Percentiles rank a stretch among this genome's conserved stretches.
Evolutionary conservation across 2,888 invertebrate genomes (phyloP).

Genomic region (Keiferia lycopersicella): DNA sequence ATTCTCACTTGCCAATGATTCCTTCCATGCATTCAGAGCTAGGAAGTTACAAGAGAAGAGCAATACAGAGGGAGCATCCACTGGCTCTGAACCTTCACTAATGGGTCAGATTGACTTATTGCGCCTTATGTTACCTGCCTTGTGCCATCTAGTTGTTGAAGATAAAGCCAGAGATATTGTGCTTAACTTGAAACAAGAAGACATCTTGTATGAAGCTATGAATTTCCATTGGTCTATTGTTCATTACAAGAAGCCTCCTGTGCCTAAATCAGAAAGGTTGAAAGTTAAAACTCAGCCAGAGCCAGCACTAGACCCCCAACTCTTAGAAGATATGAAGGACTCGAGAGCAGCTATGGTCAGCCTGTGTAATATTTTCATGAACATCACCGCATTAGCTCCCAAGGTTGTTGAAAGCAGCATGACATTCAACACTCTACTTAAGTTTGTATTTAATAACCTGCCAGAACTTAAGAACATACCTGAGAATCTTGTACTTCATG

Average conservation of each 20-base stretch:
- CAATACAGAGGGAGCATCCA: slow-evolving; percentile 79
- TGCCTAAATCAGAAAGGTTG: slow-evolving; percentile 89
- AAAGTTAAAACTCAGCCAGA: slow-evolving; percentile 89
- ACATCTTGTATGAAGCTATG: slow-evolving; percentile 89
- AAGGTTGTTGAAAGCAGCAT: slow-evolving; percentile 90
- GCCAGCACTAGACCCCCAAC: slow-evolving; percentile 86
- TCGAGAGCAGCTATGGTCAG: slow-evolving; percentile 93
- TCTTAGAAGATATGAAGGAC: slow-evolving; percentile 91
- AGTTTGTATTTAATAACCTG: slow-evolving; percentile 91
- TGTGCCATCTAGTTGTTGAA: slow-evolving; percentile 95
- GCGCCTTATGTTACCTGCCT: slow-evolving; percentile 91
- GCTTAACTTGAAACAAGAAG: slow-evolving; percentile 89
- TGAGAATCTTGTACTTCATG: slow-evolving; percentile 92
- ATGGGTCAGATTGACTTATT: slow-evolving; percentile 86
- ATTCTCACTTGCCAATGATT: slow-evolving; percentile 89
- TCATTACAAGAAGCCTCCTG: slow-evolving; percentile 90
- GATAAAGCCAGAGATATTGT: slow-evolving; percentile 92
- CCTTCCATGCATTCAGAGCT: slow-evolving; percentile 87
- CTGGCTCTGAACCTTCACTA: slow-evolving; percentile 68
- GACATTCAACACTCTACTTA: slow-evolving; percentile 89
- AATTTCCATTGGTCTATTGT: slow-evolving; percentile 94
- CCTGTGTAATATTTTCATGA: slow-evolving; percentile 95
- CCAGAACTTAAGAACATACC: slow-evolving; percentile 91
- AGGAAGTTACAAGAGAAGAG: slow-evolving; percentile 85
- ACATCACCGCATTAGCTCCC: slow-evolving; percentile 93